Evolutionary conservation across 2,888 invertebrate genomes (phyloP).

Genomic region (Dynastes maya): DNA sequence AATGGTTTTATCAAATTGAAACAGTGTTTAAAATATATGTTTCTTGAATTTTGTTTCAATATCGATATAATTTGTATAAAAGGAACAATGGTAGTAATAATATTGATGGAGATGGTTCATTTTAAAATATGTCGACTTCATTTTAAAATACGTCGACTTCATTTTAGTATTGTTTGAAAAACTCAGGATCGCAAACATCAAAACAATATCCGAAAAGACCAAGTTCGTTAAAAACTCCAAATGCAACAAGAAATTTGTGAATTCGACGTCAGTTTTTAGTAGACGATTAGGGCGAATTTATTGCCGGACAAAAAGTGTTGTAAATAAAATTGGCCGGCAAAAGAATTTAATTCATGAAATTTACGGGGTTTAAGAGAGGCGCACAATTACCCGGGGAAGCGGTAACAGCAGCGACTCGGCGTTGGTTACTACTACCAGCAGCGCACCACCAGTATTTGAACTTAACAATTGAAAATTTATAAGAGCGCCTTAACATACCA

Average conservation of each 20-base stretch:
- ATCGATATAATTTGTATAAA: no score
- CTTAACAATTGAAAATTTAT: slow-evolving; percentile 52
- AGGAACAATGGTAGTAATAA: no score
- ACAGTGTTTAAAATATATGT: no score
- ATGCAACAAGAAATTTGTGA: slow-evolving; percentile 25
- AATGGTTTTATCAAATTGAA: no score
- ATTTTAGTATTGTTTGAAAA: no score
- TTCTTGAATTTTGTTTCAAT: no score
- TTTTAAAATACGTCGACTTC: no score
- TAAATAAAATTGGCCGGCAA: slow-evolving; percentile 46
- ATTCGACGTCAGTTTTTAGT: slow-evolving; percentile 43
- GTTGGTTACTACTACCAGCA: slow-evolving; percentile 21
- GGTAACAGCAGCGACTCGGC: slow-evolving; percentile 24
- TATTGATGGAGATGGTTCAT: no score
- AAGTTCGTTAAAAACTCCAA: background rate
- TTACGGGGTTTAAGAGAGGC: slow-evolving; percentile 48
- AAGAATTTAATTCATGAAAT: slow-evolving; percentile 49
- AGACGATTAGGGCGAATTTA: slow-evolving; percentile 36
- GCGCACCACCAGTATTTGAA: slow-evolving; percentile 43
- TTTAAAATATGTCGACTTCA: no score
- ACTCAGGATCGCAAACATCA: background rate
- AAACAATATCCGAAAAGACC: background rate
- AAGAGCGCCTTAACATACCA: slow-evolving; percentile 45
- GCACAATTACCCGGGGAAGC: slow-evolving; percentile 35
- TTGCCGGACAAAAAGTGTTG: slow-evolving; percentile 43